Evolutionary conservation across 1,140 invertebrate genomes (phyloP).

Genomic region (Orius insidiosus): DNA sequence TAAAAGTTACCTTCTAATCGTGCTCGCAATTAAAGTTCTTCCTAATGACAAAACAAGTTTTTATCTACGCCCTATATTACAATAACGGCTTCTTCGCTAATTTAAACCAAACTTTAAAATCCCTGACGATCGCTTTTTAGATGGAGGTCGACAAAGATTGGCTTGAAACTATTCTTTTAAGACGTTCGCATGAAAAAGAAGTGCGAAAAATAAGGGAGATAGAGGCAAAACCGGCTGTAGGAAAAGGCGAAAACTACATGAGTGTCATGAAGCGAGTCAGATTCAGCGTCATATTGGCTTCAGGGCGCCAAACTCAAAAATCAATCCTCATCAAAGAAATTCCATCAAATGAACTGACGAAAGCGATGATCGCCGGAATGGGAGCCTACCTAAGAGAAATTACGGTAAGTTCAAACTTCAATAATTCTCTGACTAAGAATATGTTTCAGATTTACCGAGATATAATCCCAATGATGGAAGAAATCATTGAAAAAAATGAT

Average conservation of each 20-base stretch:
- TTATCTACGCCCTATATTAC: too few species aligned
- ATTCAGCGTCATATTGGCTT: not conserved
- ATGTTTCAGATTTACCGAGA: conserved; percentile 4
- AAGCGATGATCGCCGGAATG: not conserved
- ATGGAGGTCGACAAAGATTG: too few species aligned
- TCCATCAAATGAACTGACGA: not conserved
- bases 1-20: too few species aligned
- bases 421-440: too few species aligned
- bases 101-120: too few species aligned
- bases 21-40: too few species aligned
- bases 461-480: not conserved
- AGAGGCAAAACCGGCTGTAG: not conserved
- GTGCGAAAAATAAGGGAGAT: too few species aligned
- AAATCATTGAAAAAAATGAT: not conserved
- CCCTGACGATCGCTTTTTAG: too few species aligned
- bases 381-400: conserved; percentile 1
- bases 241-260: conserved; percentile 6
- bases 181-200: too few species aligned
- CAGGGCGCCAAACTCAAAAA: not conserved
- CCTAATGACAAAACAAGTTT: too few species aligned
- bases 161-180: too few species aligned
- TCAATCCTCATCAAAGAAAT: conserved; percentile 2
- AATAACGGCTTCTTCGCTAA: too few species aligned
- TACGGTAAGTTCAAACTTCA: not conserved
- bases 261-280: not conserved